Evolutionary conservation across 2,113 vertebrate species (phyloP).

Genomic region (Microcebus tavaratra): DNA sequence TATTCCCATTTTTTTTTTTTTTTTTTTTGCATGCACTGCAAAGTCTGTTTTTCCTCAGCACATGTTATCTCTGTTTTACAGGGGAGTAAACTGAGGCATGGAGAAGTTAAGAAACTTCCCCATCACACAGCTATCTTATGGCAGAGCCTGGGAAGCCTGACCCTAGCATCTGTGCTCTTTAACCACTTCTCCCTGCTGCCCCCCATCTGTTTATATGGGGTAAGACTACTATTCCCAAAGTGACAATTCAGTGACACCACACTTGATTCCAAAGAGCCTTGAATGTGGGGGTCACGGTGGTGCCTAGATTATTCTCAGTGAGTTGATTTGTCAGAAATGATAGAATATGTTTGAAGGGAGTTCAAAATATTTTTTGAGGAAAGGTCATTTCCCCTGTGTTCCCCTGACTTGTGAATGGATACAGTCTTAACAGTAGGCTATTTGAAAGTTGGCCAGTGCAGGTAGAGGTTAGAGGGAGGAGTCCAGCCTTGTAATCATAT

Average conservation of each 20-base stretch:
- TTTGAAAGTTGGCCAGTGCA: not conserved
- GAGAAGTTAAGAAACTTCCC: not conserved
- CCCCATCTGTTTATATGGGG: not conserved
- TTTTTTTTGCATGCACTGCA: not conserved
- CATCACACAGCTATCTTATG: not conserved
- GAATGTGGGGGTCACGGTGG: not conserved
- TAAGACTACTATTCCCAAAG: not conserved
- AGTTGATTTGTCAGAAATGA: not conserved
- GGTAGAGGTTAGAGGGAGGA: not conserved
- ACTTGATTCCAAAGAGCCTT: not conserved
- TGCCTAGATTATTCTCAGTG: not conserved
- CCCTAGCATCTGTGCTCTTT: not conserved
- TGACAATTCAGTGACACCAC: not conserved
- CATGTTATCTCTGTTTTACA: not conserved
- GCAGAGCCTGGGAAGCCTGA: not conserved
- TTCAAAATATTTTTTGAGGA: not conserved
- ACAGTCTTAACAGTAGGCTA: not conserved
- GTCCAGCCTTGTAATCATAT: not conserved
- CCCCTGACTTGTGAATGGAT: not conserved
- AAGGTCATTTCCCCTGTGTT: not conserved
- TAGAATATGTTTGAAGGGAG: not conserved
- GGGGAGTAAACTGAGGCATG: not conserved
- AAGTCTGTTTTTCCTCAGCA: not conserved
- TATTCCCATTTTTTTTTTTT: too few species aligned
- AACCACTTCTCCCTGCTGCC: not conserved